A percentile compares a stretch with the other conserved stretches of the same genome.
Conservation (phyloP, 2,797 vertebrate genomes). For the Heterohyrax brucei region DNA sequence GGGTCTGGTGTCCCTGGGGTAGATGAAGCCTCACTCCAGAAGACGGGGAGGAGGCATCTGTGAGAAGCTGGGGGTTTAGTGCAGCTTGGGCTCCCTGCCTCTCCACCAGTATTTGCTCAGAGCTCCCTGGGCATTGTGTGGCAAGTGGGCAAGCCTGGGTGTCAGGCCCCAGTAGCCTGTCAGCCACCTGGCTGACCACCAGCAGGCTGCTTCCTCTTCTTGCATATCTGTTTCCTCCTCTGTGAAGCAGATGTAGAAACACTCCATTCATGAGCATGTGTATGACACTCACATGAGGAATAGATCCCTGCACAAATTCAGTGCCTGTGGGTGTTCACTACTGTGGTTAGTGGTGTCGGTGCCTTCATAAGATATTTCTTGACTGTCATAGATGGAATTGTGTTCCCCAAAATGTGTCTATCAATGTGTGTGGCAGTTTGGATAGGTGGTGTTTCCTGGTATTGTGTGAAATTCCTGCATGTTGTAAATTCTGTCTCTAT, state of each 20-base stretch:
- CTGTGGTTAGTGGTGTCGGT: not conserved
- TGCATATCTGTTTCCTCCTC: not conserved
- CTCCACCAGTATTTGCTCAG: not conserved
- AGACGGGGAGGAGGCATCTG: not conserved
- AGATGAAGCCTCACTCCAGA: not conserved
- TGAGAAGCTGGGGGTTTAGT: not conserved
- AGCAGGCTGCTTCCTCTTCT: not conserved
- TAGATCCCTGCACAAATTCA: not conserved
- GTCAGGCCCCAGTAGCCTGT: not conserved
- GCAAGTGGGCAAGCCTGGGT: not conserved
- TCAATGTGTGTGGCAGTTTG: too few relatives aligned
- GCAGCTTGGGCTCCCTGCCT: not conserved
- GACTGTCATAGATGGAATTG: not conserved
- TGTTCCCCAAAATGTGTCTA: too few relatives aligned
- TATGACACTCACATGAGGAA: not conserved
- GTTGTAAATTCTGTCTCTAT: too few relatives aligned
- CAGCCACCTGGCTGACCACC: not conserved
- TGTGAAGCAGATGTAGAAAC: not conserved
- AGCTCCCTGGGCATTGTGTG: not conserved
- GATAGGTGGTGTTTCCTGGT: too few relatives aligned
- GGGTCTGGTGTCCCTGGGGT: not conserved
- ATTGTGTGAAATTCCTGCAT: too few relatives aligned
- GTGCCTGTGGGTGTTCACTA: not conserved
- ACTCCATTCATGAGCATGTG: not conserved
- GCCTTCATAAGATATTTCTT: not conserved